phyloP scores from a whole-genome alignment of 2,888 invertebrate species.

The Disparrhopalites patrizii region DNA sequence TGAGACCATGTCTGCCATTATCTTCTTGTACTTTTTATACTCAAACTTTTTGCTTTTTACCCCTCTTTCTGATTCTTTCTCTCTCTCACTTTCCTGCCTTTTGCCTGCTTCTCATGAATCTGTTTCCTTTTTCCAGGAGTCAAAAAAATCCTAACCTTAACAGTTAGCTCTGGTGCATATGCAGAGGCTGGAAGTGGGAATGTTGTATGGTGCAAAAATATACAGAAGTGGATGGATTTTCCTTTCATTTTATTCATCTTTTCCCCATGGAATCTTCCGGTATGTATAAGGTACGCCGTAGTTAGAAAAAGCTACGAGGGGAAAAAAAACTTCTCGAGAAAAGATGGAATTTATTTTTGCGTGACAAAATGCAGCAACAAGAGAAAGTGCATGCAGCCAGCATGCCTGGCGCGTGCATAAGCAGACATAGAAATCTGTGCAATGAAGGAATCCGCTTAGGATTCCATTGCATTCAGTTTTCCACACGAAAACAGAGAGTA shows the following conservation, averaged over 20 bases:
- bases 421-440: not conserved
- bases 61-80: not conserved
- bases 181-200: too few relatives aligned
- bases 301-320: too few relatives aligned
- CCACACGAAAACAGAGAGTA: too few relatives aligned
- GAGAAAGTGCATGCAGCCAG: too few relatives aligned
- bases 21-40: not conserved
- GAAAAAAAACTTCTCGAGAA: too few relatives aligned
- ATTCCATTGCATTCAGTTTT: too few relatives aligned
- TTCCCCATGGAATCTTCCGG: not conserved
- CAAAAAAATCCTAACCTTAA: too few relatives aligned
- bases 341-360: constrained; percentile 1
- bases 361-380: too few relatives aligned
- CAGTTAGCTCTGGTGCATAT: too few relatives aligned
- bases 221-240: too few relatives aligned
- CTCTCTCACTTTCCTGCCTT: not conserved
- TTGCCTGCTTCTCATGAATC: not conserved
- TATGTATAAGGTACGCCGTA: not conserved
- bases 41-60: not conserved
- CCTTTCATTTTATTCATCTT: constrained; percentile 7
- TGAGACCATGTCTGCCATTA: not conserved
- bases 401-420: too few relatives aligned
- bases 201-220: too few relatives aligned
- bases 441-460: not conserved
- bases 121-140: constrained; percentile 4